Conservation (phyloP, 2,888 invertebrate genomes). For the Andrena dorsata region DNA sequence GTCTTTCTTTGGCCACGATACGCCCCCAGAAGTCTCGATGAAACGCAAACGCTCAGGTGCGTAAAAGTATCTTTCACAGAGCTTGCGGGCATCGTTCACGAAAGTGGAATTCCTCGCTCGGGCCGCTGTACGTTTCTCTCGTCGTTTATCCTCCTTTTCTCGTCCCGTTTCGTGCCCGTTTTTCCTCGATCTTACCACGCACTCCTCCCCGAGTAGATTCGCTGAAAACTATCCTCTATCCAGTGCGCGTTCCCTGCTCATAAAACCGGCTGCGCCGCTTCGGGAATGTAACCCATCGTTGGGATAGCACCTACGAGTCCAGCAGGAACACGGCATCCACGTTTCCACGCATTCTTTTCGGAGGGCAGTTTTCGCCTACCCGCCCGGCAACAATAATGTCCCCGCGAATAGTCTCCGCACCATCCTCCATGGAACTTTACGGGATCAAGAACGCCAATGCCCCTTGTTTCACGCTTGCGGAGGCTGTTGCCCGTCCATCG, state of each 20-base stretch:
- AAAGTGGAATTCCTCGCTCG: conserved; percentile 30
- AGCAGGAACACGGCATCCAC: conserved; percentile 59
- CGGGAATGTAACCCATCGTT: conserved; percentile 73
- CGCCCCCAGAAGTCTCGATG: conserved; percentile 54
- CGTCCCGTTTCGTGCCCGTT: conserved; percentile 30
- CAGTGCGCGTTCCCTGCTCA: conserved; percentile 65
- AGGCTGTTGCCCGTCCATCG: not conserved
- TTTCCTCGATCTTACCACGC: conserved; percentile 42
- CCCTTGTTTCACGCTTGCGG: not conserved
- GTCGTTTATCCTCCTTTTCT: conserved; percentile 24
- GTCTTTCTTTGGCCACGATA: conserved; percentile 23
- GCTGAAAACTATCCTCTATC: conserved; percentile 70
- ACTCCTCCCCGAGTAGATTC: conserved; percentile 46
- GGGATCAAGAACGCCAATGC: conserved; percentile 49
- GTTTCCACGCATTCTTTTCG: conserved; percentile 52
- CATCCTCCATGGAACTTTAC: conserved; percentile 44
- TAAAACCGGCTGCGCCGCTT: conserved; percentile 74
- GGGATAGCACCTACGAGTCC: conserved; percentile 74
- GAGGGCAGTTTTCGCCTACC: conserved; percentile 56
- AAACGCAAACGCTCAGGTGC: conserved; percentile 51
- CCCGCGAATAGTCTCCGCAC: conserved; percentile 20
- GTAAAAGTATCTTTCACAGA: conserved; percentile 41
- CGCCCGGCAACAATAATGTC: conserved; percentile 62
- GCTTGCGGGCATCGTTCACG: conserved; percentile 33
- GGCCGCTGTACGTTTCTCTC: conserved; percentile 27